Conservation (phyloP, 1,140 invertebrate genomes). For the Diabrotica virgifera region DNA sequence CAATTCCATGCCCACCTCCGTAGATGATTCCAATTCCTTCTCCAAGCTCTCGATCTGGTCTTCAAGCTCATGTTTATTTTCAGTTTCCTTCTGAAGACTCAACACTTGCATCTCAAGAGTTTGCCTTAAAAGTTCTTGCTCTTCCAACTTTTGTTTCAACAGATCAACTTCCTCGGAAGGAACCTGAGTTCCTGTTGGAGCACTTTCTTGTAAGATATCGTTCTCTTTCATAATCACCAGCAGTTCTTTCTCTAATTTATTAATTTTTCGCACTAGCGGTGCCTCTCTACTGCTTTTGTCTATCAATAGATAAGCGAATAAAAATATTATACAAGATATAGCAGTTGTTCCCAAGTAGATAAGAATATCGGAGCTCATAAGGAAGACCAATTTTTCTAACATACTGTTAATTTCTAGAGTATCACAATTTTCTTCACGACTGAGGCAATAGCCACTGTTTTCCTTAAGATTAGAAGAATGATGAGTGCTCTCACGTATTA, state of each 20-base stretch:
- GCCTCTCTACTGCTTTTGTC: conserved; percentile 67
- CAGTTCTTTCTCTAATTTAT: conserved; percentile 59
- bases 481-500: neutral
- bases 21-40: conserved; percentile 63
- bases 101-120: conserved; percentile 58
- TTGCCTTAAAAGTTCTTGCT: conserved; percentile 63
- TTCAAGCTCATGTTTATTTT: conserved; percentile 49
- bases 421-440: conserved; percentile 7
- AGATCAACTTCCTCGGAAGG: conserved; percentile 62
- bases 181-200: conserved; percentile 51
- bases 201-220: conserved; percentile 61
- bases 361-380: conserved; percentile 32
- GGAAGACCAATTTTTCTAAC: conserved; percentile 12
- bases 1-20: conserved; percentile 62
- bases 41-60: conserved; percentile 58
- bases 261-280: conserved; percentile 58
- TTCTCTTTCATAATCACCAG: conserved; percentile 60
- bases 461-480: neutral
- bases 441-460: too few species aligned
- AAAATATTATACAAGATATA: conserved; percentile 65
- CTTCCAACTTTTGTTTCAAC: conserved; percentile 7
- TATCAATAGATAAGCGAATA: conserved; percentile 73
- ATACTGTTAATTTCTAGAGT: conserved; percentile 7
- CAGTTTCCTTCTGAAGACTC: conserved; percentile 49
- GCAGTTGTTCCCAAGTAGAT: conserved; percentile 57